Evolutionary conservation across 2,888 invertebrate genomes (phyloP), one percentile per base, ranked within the genome.

Genomic region (Drymonia ruficornis): DNA sequence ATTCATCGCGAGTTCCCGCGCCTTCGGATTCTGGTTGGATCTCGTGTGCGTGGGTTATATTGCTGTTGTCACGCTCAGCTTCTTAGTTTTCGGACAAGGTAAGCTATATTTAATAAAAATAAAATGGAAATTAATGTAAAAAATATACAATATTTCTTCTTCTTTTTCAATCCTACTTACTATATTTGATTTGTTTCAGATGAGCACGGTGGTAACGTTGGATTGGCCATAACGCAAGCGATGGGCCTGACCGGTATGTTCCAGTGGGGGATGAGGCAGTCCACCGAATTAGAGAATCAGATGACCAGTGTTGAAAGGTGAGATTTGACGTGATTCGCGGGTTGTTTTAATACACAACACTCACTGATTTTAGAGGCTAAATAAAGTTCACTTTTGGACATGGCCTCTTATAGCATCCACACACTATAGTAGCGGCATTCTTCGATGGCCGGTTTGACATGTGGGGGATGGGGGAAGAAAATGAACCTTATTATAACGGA

Each of bases 21-120:
- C 99, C 69, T 98, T 99, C 78, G 99, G 98, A 0, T 97, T 98
- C 76, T 97, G 97, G 94, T 89, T 99, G 72, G 99, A 99, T 83
- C 93, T 97, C 65, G 94, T 98, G 50, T 98, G 98, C 80, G 95
- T 97, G 0, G 64, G 96, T 6, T 99, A 98, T 86, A 97, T 99
- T 56, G 95, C 95, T 0, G 83, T 97, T 45, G 98, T 99, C 0
- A 97, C 98, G 0, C 92, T 97, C 71, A 97, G 97, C 74, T 97
- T 98, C 85, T 94, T 99, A 52, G 82, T 97, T 0, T 90, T 96
- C 50, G 94, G 94, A 34, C 93, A 79, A 92, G 93, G 93, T 92
- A 56, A 53, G 65, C 53, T 15, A 15, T 19, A 44, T 44, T 18
- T 9, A 15, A n/a, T 38, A 0, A 38, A 3, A 38, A 38, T 16